A percentile compares a stretch with the other conserved stretches of the same genome.
These are phyloP conservation scores for Montipora capricornis DNA, from an alignment of 64 coral and sea anemone species.

Conservation along the genomic window DNA sequence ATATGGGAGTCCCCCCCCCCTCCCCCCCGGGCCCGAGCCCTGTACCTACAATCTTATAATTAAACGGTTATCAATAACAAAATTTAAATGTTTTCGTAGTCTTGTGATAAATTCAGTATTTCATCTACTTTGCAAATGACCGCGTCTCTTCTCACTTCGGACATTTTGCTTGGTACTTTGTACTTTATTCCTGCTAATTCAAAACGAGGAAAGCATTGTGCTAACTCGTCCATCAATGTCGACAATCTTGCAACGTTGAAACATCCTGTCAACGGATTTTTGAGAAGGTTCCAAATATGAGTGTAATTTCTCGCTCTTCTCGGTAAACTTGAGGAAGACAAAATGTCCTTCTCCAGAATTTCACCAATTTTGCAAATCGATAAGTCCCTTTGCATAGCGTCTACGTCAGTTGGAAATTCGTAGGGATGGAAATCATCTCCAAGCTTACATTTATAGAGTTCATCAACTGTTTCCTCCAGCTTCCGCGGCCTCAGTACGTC, in stretches of 20 bases:
- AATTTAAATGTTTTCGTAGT: background rate
- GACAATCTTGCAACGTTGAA: constrained; percentile 62
- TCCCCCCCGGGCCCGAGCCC: no score
- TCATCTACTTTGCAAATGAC: constrained; percentile 93
- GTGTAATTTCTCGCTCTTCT: constrained; percentile 5
- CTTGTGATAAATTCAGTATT: constrained; percentile 65
- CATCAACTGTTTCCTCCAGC: constrained; percentile 28
- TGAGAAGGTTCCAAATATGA: constrained; percentile 67
- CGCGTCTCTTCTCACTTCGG: constrained; percentile 80
- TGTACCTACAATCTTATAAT: no score
- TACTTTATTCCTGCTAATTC: constrained; percentile 88
- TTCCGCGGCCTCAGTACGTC: constrained; percentile 59
- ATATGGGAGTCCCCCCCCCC: no score
- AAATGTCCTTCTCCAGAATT: constrained; percentile 42
- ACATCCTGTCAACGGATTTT: constrained; percentile 68
- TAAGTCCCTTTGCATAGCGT: constrained; percentile 63
- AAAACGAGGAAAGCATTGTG: constrained; percentile 77
- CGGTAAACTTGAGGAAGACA: background rate
- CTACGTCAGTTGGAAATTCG: constrained; percentile 39
- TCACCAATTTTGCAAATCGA: constrained; percentile 83
- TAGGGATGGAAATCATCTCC: constrained; percentile 16
- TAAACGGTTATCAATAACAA: background rate
- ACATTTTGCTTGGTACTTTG: constrained; percentile 84
- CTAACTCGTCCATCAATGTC: constrained; percentile 66
- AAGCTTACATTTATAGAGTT: constrained; percentile 60